Evolutionary conservation across 2,113 vertebrate species (phyloP), one percentile per base, ranked within the genome.

Genomic region (Callopanchax toddi): DNA sequence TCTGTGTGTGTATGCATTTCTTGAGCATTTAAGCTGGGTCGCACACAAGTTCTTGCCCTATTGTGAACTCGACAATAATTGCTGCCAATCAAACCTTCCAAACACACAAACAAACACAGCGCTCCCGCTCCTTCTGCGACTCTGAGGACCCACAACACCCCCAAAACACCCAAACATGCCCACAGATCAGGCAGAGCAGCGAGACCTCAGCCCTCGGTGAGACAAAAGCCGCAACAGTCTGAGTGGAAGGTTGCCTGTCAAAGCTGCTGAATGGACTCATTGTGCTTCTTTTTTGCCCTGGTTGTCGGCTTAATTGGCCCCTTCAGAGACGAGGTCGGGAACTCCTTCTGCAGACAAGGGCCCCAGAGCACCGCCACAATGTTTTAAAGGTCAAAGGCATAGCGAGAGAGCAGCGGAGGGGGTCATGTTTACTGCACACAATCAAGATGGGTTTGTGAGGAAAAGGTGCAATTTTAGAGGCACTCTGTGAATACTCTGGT

Each of bases 1-100:
- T 51, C 11, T 40, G 22, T 54, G 18, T 20, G 11, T 43, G 23
- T 32, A 42, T 49, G 44, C 15, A 37, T 40, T 55, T 77, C 42
- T 71, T n/a, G 8, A 32, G 29, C 1, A 9, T 6, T 6, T 52
- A 52, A 39, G 10, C 18, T 18, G 44, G 11, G 57, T 25, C 18
- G 43, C 60, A 62, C 37, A 60, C 39, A 68, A 15, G 44, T 50
- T 70, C 43, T 20, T 74, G 71, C 65, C 67, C 76, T 70, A 21
- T 4, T 40, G 46, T 71, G 76, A 82, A 78, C 80, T 64, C 71
- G 48, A 46, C 71, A 49, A 79, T 80, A 82, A 87, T 76, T 81
- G 76, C 83, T 79, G 85, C 82, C 85, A 87, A 74, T 87, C 87
- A 89, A 82, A 64, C 62, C 36, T 66, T 72, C 51, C 72, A 67